phyloP scores from a whole-genome alignment of 2,888 invertebrate genomes.

The Eilema sororculum region DNA sequence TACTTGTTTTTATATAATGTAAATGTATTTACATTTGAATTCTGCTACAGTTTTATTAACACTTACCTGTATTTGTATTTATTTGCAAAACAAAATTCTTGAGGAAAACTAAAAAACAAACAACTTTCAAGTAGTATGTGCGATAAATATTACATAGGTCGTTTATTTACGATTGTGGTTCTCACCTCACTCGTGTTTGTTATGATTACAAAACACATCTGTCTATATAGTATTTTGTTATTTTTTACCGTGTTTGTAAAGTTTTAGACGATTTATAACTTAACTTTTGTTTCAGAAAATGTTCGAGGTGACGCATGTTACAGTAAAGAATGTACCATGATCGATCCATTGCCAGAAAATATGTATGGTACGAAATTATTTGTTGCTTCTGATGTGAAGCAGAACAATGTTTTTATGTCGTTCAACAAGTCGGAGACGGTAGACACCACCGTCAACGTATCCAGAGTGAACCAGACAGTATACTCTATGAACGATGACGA shows the following conservation, averaged over 20 bases:
- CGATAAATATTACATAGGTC: conserved; percentile 28
- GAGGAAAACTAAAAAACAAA: conserved; percentile 21
- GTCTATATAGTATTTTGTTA: conserved; percentile 27
- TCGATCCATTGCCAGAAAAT: conserved; percentile 54
- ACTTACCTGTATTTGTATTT: not conserved
- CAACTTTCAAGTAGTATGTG: conserved; percentile 28
- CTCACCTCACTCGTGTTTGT: conserved; percentile 28
- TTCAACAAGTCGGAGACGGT: conserved; percentile 59
- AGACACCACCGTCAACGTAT: conserved; percentile 54
- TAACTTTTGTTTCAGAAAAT: conserved; percentile 67
- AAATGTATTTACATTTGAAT: not conserved
- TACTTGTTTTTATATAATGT: not conserved
- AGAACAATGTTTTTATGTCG: conserved; percentile 56
- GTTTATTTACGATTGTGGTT: conserved; percentile 34
- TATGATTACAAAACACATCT: conserved; percentile 26
- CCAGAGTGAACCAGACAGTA: conserved; percentile 63
- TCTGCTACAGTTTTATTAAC: not conserved
- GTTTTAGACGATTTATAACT: not conserved
- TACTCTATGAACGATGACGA: conserved; percentile 82
- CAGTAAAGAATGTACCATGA: conserved; percentile 53
- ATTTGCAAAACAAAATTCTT: not conserved
- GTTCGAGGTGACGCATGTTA: conserved; percentile 42
- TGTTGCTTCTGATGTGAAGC: conserved; percentile 62
- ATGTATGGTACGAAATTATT: conserved; percentile 68
- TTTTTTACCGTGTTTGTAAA: conserved; percentile 10